These are phyloP conservation scores for Chloroclystis v-ata DNA, from an alignment of 2,888 invertebrate species.

Conservation along the genomic window DNA sequence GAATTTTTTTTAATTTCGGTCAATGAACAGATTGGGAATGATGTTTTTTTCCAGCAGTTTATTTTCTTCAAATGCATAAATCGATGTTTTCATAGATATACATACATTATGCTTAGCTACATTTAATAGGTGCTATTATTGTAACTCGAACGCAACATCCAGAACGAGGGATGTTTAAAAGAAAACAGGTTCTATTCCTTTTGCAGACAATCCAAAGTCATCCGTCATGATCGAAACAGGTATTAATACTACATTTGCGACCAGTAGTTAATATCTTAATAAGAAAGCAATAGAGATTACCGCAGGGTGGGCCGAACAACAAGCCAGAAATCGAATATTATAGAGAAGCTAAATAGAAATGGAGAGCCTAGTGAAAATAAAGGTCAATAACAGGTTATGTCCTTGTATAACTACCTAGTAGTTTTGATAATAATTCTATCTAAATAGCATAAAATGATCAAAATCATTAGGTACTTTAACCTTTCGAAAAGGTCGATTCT, in stretches of 20 bases:
- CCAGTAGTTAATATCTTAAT: slow-evolving; percentile 73
- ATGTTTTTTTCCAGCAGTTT: too few relatives aligned
- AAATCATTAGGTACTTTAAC: too few relatives aligned
- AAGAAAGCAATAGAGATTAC: slow-evolving; percentile 58
- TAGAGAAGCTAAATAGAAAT: too few relatives aligned
- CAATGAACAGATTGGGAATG: too few relatives aligned
- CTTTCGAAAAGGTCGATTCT: too few relatives aligned
- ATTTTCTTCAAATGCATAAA: not conserved
- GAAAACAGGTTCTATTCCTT: slow-evolving; percentile 11
- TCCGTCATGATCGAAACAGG: slow-evolving; percentile 24
- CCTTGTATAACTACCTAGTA: too few relatives aligned
- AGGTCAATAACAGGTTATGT: too few relatives aligned
- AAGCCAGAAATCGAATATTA: slow-evolving; percentile 1
- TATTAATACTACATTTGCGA: slow-evolving; percentile 60
- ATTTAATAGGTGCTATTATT: not conserved
- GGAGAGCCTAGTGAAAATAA: too few relatives aligned
- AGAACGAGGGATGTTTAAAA: slow-evolving; percentile 1
- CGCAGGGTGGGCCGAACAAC: slow-evolving; percentile 18
- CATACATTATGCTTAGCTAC: not conserved
- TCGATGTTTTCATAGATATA: too few relatives aligned
- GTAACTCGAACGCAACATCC: not conserved
- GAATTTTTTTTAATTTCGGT: too few relatives aligned
- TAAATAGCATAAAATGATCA: too few relatives aligned
- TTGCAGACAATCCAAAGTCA: slow-evolving; percentile 17
- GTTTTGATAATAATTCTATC: too few relatives aligned